These are phyloP conservation scores for Chelonus formosanus DNA, from an alignment of 2,888 invertebrate species.

Conservation along the genomic window DNA sequence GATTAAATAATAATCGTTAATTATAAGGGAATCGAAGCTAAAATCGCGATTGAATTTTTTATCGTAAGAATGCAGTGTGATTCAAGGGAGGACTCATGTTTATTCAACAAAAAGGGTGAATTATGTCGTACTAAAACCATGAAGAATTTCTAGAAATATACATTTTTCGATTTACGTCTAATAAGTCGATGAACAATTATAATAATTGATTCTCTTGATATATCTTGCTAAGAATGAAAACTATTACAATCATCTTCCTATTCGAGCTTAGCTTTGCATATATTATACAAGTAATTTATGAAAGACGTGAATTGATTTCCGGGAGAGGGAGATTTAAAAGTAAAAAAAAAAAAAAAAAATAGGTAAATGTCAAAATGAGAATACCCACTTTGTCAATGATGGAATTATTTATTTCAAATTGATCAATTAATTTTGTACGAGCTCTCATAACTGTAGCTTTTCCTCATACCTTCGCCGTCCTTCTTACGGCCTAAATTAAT, in stretches of 20 bases:
- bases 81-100: constrained; percentile 3
- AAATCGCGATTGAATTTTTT: constrained; percentile 35
- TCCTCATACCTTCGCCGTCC: too few relatives aligned
- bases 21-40: constrained; percentile 8
- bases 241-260: constrained; percentile 38
- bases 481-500: too few relatives aligned
- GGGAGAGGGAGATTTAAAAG: constrained; percentile 18
- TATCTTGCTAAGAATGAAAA: constrained; percentile 16
- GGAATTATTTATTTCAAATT: too few relatives aligned
- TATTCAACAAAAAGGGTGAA: constrained; percentile 10
- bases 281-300: constrained; percentile 32
- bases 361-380: too few relatives aligned
- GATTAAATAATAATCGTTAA: constrained; percentile 1
- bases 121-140: background rate
- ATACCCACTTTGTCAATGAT: too few relatives aligned
- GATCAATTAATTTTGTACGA: too few relatives aligned
- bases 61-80: constrained; percentile 1
- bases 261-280: constrained; percentile 44
- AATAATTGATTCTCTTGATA: constrained; percentile 32
- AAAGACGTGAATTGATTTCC: constrained; percentile 1
- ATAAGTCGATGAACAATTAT: constrained; percentile 2
- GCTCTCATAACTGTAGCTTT: too few relatives aligned
- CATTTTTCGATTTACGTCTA: background rate
- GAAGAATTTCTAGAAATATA: constrained; percentile 12
- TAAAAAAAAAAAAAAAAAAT: background rate